Base-by-base conservation (phyloP, 2,113 vertebrate genomes). In the Rhizomys pruinosus region DNA sequence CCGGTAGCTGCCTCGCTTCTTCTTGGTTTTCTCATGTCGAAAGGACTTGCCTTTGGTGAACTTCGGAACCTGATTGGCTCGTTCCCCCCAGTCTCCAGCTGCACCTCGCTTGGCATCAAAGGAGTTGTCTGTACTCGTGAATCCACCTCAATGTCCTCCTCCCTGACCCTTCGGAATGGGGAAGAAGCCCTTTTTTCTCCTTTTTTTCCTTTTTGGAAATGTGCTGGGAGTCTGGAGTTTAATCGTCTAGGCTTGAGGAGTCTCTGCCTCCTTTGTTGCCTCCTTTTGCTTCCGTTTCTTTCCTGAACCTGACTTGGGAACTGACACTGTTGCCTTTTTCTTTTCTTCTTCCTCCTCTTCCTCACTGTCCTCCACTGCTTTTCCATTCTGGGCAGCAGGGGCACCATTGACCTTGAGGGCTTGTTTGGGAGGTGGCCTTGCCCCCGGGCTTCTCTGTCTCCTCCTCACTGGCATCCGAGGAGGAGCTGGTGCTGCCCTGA, bases 11-110 rank as follows among this genome's bases (percentile, higher is more conserved):
- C 99, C 99, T 25, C 99, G 98, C 97, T 99, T 99, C 97, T 99
- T 99, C 98, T 99, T 99, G 0, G 99, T 99, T 98, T 99, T 99
- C 97, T 99, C 99, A 1, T 99, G 99, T 23, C 99, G 98, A 97
- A 99, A 99, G 61, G 99, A 99, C 95, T 99, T 99, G 90, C 99
- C 99, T 97, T 99, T 99, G 79, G 99, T 99, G 97, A 98, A 99
- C 96, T 97, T 99, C 81, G 99, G 98, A 66, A 98, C 96, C 1
- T 99, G 96, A 94, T 99, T 99, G 32, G 99, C 99, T 96, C 98
- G 99, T 90, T 99, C 98, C 22, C 99, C 99, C 99, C 99, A 99
- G 98, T 99, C 99, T 55, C 99, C 99, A 4, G 78, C 91, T 42
- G 99, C 97, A 95, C 99, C 99, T 87, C 78, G 91, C 99, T 99